These are phyloP conservation scores for Menura novaehollandiae DNA, from an alignment of 2,113 vertebrate species.

Conservation along the genomic window DNA sequence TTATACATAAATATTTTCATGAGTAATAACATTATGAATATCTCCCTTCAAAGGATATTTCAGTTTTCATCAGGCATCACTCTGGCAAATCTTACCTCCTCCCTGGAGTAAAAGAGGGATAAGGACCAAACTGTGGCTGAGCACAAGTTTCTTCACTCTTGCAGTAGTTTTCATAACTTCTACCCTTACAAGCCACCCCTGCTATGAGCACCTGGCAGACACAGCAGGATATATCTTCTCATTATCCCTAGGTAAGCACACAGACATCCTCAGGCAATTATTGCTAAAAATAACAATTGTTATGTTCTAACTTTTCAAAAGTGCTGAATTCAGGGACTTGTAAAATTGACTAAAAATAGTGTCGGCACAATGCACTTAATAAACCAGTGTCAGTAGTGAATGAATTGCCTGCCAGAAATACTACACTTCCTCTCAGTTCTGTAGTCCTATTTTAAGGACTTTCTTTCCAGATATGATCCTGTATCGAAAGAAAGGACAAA, in stretches of 20 bases:
- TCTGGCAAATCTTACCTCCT: not conserved
- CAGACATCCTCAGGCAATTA: not conserved
- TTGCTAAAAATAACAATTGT: conserved; percentile 15
- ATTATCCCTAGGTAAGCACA: not conserved
- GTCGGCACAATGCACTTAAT: not conserved
- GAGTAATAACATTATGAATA: not conserved
- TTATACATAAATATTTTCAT: not conserved
- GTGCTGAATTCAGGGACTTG: conserved; percentile 12
- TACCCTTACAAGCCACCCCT: not conserved
- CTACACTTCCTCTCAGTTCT: not conserved
- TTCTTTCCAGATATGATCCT: not conserved
- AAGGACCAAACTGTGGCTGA: not conserved
- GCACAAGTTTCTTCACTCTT: not conserved
- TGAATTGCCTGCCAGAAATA: not conserved
- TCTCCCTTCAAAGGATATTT: not conserved
- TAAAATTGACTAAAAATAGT: conserved; percentile 10
- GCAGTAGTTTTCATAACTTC: not conserved
- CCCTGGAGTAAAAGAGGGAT: not conserved
- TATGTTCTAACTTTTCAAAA: not conserved
- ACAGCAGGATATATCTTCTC: not conserved
- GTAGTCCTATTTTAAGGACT: not conserved
- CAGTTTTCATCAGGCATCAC: not conserved
- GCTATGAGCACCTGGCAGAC: not conserved
- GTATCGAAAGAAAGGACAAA: not conserved
- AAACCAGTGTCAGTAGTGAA: not conserved